phyloP scores from a whole-genome alignment of 2,113 vertebrate genomes.

The human region GRCh38 chr15:36324001-36324500 shows the following conservation, averaged over 20 bases:
- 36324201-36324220: not conserved
- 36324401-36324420: not conserved
- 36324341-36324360: not conserved
- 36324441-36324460: not conserved
- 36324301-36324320: not conserved
- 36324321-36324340: not conserved
- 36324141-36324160: not conserved
- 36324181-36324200: not conserved
- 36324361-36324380: not conserved
- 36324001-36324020: not conserved
- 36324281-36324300: not conserved
- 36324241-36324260: not conserved
- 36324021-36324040: not conserved
- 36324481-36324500: not conserved
- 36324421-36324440: not conserved
- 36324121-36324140: not conserved
- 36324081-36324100: not conserved
- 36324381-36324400: not conserved
- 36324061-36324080: not conserved
- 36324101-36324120: not conserved
- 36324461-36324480: not conserved
- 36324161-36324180: not conserved
- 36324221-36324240: not conserved
- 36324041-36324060: no score
- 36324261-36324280: not conserved